These are phyloP conservation scores for Sabatieria punctata DNA, from an alignment of 2,888 invertebrate genomes.

Conservation along the genomic window DNA sequence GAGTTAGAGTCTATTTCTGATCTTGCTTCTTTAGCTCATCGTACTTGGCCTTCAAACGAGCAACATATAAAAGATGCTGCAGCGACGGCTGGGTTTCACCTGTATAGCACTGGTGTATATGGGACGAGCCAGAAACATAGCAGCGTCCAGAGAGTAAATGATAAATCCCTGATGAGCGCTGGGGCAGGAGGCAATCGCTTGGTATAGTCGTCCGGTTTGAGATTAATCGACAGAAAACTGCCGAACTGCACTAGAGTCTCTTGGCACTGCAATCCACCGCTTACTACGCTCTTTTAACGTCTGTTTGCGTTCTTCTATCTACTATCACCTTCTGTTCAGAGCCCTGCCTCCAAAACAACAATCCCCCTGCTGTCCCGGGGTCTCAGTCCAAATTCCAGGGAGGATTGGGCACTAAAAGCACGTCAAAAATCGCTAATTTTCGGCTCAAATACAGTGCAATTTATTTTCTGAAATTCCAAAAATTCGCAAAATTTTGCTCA, in stretches of 20 bases:
- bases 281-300: neutral
- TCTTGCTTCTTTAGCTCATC: slow-evolving; percentile 64
- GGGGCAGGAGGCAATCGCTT: slow-evolving; percentile 16
- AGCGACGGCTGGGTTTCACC: no score
- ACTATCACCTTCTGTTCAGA: neutral
- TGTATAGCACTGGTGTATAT: slow-evolving; percentile 66
- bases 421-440: no score
- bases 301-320: neutral
- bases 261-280: slow-evolving; percentile 64
- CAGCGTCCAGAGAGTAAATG: slow-evolving; percentile 87
- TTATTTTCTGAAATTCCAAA: no score
- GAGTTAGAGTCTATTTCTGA: no score
- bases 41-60: slow-evolving; percentile 50
- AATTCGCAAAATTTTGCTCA: no score
- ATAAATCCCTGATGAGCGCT: slow-evolving; percentile 41
- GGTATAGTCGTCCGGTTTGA: slow-evolving; percentile 79
- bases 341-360: no score
- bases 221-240: slow-evolving; percentile 76
- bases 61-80: neutral
- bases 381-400: no score
- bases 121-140: slow-evolving; percentile 88
- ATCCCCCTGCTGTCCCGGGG: no score
- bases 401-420: no score
- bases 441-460: no score
- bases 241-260: slow-evolving; percentile 95